Conservation (phyloP, 2,113 vertebrate species). For the Tamias sibiricus region DNA sequence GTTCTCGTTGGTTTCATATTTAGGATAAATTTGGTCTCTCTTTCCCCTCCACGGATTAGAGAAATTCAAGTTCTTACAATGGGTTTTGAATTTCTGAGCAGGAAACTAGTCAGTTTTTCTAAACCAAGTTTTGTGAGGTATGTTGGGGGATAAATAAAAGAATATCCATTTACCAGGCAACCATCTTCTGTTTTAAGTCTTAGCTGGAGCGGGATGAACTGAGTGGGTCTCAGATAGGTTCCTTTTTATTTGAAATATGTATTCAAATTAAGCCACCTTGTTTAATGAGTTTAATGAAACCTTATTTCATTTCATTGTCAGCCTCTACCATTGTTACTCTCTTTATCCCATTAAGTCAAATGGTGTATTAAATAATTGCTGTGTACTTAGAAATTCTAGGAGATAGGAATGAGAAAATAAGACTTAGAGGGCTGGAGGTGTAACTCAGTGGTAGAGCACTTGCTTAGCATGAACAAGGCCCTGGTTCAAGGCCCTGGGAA, state of each 20-base stretch:
- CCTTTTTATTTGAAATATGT: conserved; percentile 56
- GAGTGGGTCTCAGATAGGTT: conserved; percentile 3
- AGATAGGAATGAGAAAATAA: conserved; percentile 13
- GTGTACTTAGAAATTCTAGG: conserved; percentile 34
- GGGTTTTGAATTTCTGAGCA: conserved; percentile 46
- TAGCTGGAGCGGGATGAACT: conserved; percentile 10
- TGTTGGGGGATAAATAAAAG: background rate
- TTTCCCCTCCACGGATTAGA: background rate
- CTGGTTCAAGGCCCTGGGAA: background rate
- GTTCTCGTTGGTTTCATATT: background rate
- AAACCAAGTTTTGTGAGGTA: conserved; percentile 5
- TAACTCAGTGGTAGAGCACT: background rate
- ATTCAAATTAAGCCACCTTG: conserved; percentile 41
- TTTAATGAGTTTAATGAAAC: conserved; percentile 56
- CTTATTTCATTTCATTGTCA: conserved; percentile 33
- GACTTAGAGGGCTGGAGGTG: background rate
- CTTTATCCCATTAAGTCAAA: conserved; percentile 44
- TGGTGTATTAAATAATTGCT: background rate
- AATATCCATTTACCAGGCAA: background rate
- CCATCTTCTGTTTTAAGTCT: background rate
- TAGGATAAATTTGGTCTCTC: conserved; percentile 9
- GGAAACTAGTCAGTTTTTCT: conserved; percentile 34
- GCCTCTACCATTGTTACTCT: background rate
- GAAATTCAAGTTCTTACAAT: conserved; percentile 15
- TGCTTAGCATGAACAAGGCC: background rate